These are phyloP conservation scores for Cygnus olor DNA, from an alignment of 2,797 vertebrate genomes.

Conservation along the genomic window DNA sequence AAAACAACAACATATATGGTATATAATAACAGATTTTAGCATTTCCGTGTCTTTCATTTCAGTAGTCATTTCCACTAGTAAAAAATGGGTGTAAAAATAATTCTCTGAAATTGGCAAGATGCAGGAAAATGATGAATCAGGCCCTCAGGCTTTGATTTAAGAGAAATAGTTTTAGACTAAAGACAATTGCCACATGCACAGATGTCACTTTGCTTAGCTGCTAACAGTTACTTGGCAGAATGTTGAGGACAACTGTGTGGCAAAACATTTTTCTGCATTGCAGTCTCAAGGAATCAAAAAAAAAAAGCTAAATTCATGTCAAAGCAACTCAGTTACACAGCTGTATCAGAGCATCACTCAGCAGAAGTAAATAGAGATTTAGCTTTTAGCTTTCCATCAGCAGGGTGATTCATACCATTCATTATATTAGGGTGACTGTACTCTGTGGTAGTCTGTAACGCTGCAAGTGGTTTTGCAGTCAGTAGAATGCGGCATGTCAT, in stretches of 20 bases:
- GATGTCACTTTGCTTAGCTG: constrained; percentile 32
- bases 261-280: background rate
- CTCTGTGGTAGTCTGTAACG: background rate
- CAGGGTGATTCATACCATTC: background rate
- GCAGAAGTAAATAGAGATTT: background rate
- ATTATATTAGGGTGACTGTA: background rate
- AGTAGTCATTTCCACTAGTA: background rate
- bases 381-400: background rate
- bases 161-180: constrained; percentile 30
- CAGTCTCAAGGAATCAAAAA: constrained; percentile 8
- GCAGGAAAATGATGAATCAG: background rate
- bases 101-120: background rate
- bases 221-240: constrained; percentile 48
- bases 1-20: background rate
- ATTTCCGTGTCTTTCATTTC: background rate
- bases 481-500: background rate
- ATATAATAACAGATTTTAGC: background rate
- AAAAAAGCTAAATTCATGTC: constrained; percentile 18
- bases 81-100: background rate
- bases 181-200: constrained; percentile 37
- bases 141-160: constrained; percentile 20
- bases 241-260: constrained; percentile 40
- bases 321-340: constrained; percentile 17
- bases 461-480: background rate
- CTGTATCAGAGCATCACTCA: background rate